phyloP scores from a whole-genome alignment of 2,888 invertebrate species.

The Leucoma salicis region DNA sequence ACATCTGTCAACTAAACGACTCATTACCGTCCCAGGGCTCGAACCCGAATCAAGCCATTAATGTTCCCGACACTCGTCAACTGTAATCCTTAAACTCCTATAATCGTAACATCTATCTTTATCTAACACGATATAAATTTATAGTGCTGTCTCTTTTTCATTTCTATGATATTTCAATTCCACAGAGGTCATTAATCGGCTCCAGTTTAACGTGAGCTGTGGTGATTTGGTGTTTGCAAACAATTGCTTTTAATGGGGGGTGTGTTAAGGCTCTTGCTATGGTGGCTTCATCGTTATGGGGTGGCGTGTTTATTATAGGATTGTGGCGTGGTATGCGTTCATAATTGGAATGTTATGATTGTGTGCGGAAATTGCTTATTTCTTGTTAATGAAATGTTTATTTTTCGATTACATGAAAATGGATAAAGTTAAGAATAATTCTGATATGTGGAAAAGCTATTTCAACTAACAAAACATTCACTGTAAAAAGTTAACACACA shows the following conservation, averaged over 20 bases:
- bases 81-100: conserved; percentile 50
- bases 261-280: conserved; percentile 13
- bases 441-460: too few relatives aligned
- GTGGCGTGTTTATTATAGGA: conserved; percentile 23
- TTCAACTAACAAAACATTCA: too few relatives aligned
- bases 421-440: not conserved
- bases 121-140: conserved; percentile 14
- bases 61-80: conserved; percentile 55
- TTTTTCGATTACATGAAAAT: conserved; percentile 1
- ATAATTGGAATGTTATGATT: conserved; percentile 37
- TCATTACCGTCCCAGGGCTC: conserved; percentile 54
- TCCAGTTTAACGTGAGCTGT: conserved; percentile 18
- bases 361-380: conserved; percentile 33
- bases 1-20: conserved; percentile 72
- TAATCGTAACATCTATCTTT: conserved; percentile 40
- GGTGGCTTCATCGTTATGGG: conserved; percentile 16
- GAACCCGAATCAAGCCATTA: conserved; percentile 46
- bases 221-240: conserved; percentile 17
- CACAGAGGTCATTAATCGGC: conserved; percentile 45
- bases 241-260: conserved; percentile 17
- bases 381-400: conserved; percentile 27
- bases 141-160: conserved; percentile 47
- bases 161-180: conserved; percentile 42
- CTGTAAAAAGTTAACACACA: too few relatives aligned
- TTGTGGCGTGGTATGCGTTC: conserved; percentile 19